These are phyloP conservation scores for Proctacanthus coquilletti DNA, from an alignment of 1,140 invertebrate genomes.

Conservation along the genomic window DNA sequence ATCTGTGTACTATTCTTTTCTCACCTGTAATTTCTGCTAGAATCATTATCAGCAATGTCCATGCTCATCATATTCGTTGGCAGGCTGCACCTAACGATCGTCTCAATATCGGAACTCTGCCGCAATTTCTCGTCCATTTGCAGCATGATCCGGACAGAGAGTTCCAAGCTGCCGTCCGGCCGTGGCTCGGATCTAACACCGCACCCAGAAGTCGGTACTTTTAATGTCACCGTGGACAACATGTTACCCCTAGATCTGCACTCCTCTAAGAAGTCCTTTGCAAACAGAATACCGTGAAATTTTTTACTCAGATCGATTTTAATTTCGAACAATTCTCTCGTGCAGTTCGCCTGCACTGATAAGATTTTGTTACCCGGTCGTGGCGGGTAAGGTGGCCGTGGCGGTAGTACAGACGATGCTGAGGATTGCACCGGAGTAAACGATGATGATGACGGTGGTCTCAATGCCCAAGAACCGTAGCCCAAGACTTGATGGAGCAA, in stretches of 20 bases:
- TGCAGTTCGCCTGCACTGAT: slow-evolving; percentile 34
- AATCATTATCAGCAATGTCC: slow-evolving; percentile 6
- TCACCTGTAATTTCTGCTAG: neutral
- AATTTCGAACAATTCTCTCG: slow-evolving; percentile 36
- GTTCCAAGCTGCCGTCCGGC: slow-evolving; percentile 36
- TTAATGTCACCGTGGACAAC: slow-evolving; percentile 33
- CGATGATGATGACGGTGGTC: too few species aligned
- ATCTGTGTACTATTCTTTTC: too few species aligned
- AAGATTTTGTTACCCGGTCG: too few species aligned
- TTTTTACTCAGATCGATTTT: slow-evolving; percentile 38
- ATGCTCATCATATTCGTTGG: slow-evolving; percentile 22
- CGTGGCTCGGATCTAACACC: slow-evolving; percentile 39
- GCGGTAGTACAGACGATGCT: too few species aligned
- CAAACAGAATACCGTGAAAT: slow-evolving; percentile 51
- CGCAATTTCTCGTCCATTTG: slow-evolving; percentile 54
- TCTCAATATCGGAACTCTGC: slow-evolving; percentile 49
- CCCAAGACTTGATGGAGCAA: too few species aligned
- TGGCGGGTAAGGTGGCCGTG: too few species aligned
- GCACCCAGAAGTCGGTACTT: slow-evolving; percentile 50
- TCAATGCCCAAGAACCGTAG: too few species aligned
- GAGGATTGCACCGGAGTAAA: too few species aligned
- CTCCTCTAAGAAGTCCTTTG: slow-evolving; percentile 51
- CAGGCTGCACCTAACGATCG: slow-evolving; percentile 37
- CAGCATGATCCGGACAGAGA: slow-evolving; percentile 45
- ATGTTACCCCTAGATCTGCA: slow-evolving; percentile 37